These are phyloP conservation scores for Poeciliopsis infans DNA, from an alignment of 2,797 vertebrate genomes.

Conservation along the genomic window DNA sequence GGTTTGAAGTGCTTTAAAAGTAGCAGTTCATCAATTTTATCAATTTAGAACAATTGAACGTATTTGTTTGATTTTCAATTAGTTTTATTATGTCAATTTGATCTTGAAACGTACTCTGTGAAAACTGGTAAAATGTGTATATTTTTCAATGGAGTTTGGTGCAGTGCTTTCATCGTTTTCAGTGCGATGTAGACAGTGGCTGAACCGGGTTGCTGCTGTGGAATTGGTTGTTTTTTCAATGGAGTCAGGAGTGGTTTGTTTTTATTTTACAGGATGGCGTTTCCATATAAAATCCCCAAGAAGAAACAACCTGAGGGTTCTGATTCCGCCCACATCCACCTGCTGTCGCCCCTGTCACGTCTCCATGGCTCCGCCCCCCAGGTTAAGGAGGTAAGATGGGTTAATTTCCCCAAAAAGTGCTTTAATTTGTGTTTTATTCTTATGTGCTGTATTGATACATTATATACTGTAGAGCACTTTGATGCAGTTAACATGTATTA, in stretches of 20 bases:
- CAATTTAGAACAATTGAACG: not conserved
- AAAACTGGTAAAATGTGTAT: not conserved
- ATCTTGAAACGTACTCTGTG: not conserved
- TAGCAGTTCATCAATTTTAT: not conserved
- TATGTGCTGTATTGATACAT: too few species aligned
- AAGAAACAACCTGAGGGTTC: conserved; percentile 41
- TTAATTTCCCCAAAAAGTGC: too few species aligned
- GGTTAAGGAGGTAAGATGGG: conserved; percentile 27
- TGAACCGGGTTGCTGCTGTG: not conserved
- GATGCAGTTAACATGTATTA: too few species aligned
- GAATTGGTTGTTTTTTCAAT: not conserved
- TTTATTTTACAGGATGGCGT: conserved; percentile 51
- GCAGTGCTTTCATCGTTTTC: too few species aligned
- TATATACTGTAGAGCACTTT: too few species aligned
- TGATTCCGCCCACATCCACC: conserved; percentile 43
- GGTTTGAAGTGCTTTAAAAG: not conserved
- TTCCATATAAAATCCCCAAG: conserved; percentile 73
- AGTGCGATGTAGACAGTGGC: not conserved
- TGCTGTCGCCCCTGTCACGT: conserved; percentile 70
- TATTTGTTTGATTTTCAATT: not conserved
- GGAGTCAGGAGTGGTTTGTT: not conserved
- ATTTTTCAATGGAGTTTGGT: conserved; percentile 5
- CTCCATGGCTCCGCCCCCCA: conserved; percentile 51
- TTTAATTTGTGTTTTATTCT: too few species aligned
- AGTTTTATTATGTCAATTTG: not conserved